Evolutionary conservation across 2,113 vertebrate genomes (phyloP).

Genomic region (Pionites leucogaster): DNA sequence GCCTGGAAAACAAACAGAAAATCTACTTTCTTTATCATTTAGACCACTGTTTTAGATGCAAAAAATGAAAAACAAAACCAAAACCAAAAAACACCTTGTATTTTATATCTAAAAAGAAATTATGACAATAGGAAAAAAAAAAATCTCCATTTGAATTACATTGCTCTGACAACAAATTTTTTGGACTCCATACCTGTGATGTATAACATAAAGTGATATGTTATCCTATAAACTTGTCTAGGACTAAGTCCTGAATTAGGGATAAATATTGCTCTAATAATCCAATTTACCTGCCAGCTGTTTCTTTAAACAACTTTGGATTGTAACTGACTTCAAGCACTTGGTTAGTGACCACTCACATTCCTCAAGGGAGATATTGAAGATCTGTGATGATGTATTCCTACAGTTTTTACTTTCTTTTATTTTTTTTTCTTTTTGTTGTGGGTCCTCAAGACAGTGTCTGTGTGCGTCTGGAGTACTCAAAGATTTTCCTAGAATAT

Average conservation of each 20-base stretch:
- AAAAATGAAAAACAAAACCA: background rate
- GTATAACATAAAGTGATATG: background rate
- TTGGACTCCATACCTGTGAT: background rate
- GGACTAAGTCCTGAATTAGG: background rate
- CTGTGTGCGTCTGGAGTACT: background rate
- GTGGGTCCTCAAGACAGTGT: background rate
- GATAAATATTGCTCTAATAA: background rate
- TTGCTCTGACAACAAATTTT: background rate
- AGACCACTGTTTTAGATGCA: background rate
- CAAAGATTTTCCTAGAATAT: background rate
- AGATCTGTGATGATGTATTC: background rate
- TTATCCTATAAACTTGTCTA: background rate
- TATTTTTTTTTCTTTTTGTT: background rate
- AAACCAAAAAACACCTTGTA: background rate
- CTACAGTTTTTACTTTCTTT: background rate
- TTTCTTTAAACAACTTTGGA: background rate
- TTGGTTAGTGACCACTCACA: background rate
- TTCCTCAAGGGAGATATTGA: background rate
- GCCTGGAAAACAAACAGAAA: background rate
- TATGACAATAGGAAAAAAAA: background rate
- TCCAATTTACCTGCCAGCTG: background rate
- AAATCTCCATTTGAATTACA: background rate
- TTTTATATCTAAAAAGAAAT: background rate
- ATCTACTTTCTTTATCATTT: background rate
- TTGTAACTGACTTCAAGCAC: background rate